phyloP scores from a whole-genome alignment of 2,113 vertebrate species.

The Irena cyanogastra region DNA sequence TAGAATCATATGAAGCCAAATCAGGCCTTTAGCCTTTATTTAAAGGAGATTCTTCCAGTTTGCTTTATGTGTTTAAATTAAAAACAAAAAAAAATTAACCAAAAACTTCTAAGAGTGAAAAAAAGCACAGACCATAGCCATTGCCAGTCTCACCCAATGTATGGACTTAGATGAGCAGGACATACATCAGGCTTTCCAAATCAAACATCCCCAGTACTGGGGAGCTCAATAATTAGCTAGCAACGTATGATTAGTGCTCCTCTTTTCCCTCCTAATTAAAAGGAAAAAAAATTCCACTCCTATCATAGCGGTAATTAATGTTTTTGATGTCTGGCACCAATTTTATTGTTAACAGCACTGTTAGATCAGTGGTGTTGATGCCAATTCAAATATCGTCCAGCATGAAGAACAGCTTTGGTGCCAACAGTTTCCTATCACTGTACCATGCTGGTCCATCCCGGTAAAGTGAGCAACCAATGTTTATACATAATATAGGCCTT shows the following conservation, averaged over 20 bases:
- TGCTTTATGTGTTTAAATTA: not conserved
- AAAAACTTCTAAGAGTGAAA: not conserved
- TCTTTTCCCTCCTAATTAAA: not conserved
- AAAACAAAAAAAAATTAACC: not conserved
- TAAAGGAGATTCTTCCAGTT: not conserved
- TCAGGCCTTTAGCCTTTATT: not conserved
- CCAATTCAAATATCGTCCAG: not conserved
- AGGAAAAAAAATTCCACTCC: not conserved
- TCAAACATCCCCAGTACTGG: not conserved
- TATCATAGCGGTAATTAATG: not conserved
- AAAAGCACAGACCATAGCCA: not conserved
- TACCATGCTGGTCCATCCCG: not conserved
- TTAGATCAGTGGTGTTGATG: not conserved
- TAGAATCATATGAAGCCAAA: not conserved
- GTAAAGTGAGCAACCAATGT: not conserved
- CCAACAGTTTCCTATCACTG: not conserved
- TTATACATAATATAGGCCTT: not conserved
- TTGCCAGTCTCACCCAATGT: not conserved
- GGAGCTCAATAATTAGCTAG: not conserved
- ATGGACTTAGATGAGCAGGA: not conserved
- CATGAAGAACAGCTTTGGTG: not conserved
- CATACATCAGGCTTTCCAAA: not conserved
- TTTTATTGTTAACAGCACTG: not conserved
- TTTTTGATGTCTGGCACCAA: not conserved
- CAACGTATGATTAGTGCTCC: not conserved